These are phyloP conservation scores for Aythya baeri DNA, from an alignment of 2,113 vertebrate species.

Conservation along the genomic window DNA sequence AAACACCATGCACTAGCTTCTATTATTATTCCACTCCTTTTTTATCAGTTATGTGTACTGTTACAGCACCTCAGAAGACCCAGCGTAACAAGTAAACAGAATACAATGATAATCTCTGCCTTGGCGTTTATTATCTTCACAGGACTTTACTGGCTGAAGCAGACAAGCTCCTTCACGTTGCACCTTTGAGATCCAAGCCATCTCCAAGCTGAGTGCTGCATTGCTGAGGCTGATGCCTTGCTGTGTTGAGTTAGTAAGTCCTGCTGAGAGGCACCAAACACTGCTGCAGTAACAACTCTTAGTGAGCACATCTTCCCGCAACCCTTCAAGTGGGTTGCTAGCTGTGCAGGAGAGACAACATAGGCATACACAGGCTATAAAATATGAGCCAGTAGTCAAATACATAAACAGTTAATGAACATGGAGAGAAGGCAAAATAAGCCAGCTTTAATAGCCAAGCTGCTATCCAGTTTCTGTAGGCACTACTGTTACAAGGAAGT, in stretches of 20 bases:
- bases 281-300: neutral
- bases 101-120: neutral
- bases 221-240: neutral
- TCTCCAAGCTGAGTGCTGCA: neutral
- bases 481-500: neutral
- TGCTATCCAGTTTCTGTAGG: neutral
- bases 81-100: neutral
- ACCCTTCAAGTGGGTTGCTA: neutral
- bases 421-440: neutral
- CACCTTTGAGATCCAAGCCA: neutral
- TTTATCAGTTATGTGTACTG: neutral
- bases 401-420: neutral
- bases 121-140: neutral
- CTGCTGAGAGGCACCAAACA: neutral
- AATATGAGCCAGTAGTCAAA: neutral
- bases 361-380: neutral
- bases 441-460: neutral
- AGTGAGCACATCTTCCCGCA: neutral
- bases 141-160: neutral
- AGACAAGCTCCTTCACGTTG: neutral
- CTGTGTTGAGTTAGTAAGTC: neutral
- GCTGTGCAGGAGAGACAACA: neutral
- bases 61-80: neutral
- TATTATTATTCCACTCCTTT: neutral
- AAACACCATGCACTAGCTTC: neutral